phyloP scores from a whole-genome alignment of 2,113 vertebrate genomes.

The Ranitomeya imitator region DNA sequence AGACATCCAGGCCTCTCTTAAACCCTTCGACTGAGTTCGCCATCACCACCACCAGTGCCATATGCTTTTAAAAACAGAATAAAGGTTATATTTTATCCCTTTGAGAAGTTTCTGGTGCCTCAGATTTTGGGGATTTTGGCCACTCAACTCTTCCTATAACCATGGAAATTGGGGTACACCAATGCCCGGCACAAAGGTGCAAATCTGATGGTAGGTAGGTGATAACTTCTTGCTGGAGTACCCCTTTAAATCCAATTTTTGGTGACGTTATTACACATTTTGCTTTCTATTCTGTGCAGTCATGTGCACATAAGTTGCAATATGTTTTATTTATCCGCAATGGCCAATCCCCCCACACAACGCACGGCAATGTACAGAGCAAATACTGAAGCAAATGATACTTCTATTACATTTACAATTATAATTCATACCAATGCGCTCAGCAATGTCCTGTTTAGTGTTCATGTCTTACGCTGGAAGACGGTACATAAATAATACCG shows the following conservation, averaged over 20 bases:
- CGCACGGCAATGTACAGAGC: not conserved
- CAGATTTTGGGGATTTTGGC: too few relatives aligned
- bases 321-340: constrained; percentile 25
- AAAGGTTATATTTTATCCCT: too few relatives aligned
- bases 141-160: too few relatives aligned
- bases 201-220: not conserved
- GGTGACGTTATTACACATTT: not conserved
- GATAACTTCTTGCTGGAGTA: too few relatives aligned
- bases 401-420: constrained; percentile 29
- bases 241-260: not conserved
- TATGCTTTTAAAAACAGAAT: too few relatives aligned
- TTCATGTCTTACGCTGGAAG: not conserved
- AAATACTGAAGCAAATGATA: not conserved
- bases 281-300: not conserved
- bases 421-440: not conserved
- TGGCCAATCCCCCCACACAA: not conserved
- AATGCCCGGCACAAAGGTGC: too few relatives aligned
- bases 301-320: not conserved
- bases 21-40: too few relatives aligned
- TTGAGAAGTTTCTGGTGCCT: too few relatives aligned
- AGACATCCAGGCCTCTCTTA: too few relatives aligned
- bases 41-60: too few relatives aligned
- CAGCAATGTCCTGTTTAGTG: not conserved
- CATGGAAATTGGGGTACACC: too few relatives aligned
- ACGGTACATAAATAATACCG: not conserved